Base-by-base conservation (phyloP, 1,140 invertebrate genomes). In the Eubasilissa regina region DNA sequence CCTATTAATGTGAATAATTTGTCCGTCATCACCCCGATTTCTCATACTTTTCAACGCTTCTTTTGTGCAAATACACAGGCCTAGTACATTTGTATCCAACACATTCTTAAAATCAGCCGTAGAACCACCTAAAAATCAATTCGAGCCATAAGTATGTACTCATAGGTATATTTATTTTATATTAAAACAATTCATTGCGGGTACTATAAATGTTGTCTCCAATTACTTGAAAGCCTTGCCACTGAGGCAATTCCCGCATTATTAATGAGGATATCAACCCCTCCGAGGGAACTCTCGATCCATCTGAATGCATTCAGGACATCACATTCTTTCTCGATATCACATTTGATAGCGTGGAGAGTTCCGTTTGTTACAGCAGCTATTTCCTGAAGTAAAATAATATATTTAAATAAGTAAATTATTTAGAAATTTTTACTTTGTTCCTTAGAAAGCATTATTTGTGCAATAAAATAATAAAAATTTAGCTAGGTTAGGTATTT, bases 231-330 rank as follows among this genome's bases (percentile, higher is more conserved):
- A 10, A 73, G 68, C 6, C 21, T 25, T 21, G 44, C 43, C n/a
- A 78, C 45, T 0, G 48, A 51, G 1, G 11, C 4, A 3, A 80
- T 58, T 4, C 84, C 95, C 3, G 95, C 94, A 84, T 94, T 95
- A 84, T 96, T 96, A 35, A 96, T 87, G 58, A 95, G 87, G 1
- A 96, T 87, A 84, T 95, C 91, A 0, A 94, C 87, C 13, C 92
- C 91, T 4, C 92, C 93, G 44, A 93, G 86, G 0, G 90, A 89
- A 10, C 89, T 85, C 56, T 91, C 89, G 12, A 92, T 89, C 89
- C 90, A 92, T 74, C 91, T 84, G 84, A 96, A 96, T 55, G 93
- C 91, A 15, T 87, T 85, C 11, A 91, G 84, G 53, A 96, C 91
- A 0, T 94, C 92, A 0, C 91, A 88, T 84, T 92, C 91, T n/a